These are phyloP conservation scores for Onychorhynchus coronatus DNA, from an alignment of 2,113 vertebrate species.

Conservation along the genomic window DNA sequence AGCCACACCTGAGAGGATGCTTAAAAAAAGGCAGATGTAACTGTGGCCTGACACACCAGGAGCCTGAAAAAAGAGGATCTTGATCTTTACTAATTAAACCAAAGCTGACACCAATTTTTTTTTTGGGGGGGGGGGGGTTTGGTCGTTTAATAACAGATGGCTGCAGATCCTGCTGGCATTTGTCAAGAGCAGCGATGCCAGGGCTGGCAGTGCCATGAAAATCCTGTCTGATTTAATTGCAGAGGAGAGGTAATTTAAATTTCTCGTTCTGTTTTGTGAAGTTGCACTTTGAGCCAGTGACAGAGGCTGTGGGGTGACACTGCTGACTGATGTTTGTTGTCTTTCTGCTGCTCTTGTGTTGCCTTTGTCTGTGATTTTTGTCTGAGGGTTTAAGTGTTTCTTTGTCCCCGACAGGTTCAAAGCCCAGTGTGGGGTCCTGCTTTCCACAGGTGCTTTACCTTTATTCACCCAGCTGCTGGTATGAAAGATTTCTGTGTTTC, in stretches of 20 bases:
- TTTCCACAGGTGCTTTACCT: constrained; percentile 56
- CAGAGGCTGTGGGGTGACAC: not conserved
- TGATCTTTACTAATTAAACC: not conserved
- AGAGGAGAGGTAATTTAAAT: constrained; percentile 79
- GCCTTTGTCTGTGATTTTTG: not conserved
- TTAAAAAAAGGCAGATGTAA: not conserved
- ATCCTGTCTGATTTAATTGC: constrained; percentile 75
- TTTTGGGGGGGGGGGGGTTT: too few relatives aligned
- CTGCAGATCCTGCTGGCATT: constrained; percentile 76
- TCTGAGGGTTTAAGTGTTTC: not conserved
- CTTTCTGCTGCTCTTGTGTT: not conserved
- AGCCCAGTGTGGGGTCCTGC: constrained; percentile 58
- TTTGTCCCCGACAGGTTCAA: constrained; percentile 74
- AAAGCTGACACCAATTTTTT: not conserved
- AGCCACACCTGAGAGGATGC: not conserved
- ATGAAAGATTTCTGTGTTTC: constrained; percentile 15
- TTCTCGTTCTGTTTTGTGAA: not conserved
- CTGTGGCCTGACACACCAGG: not conserved
- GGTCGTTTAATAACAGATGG: constrained; percentile 74
- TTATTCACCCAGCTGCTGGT: constrained; percentile 78
- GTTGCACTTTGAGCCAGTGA: not conserved
- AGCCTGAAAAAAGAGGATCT: not conserved
- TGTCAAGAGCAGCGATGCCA: constrained; percentile 57
- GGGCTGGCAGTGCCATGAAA: constrained; percentile 67
- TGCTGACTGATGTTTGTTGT: not conserved